Base-by-base conservation (phyloP, 2,113 vertebrate genomes). In the Gobius niger region DNA sequence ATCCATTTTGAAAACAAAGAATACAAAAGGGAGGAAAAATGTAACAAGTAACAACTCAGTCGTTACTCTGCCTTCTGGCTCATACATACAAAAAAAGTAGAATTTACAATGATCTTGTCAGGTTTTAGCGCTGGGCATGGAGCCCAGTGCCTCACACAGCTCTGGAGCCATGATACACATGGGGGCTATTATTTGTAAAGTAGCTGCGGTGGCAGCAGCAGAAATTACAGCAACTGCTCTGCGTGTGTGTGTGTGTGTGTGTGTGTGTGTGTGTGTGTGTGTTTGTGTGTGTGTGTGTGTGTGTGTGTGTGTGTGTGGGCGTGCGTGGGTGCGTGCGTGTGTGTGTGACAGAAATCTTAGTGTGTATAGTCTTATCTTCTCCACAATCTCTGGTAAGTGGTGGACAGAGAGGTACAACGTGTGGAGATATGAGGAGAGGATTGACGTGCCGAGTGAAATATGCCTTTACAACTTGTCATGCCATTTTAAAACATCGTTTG, bases 31-130 rank as follows among this genome's bases (percentile, higher is more conserved):
- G 75, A 90, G 85, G 46, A 85, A 78, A 83, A 77, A 81, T 84
- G 73, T 88, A 89, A 86, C 78, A 82, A 80, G 78, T 77, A 89
- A 75, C 83, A 78, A 77, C 76, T 86, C 75, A 83, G 79, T 87
- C 82, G 74, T 81, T 72, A 83, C 86, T 74, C 82, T 71, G 85
- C 88, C 92, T 93, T 93, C 90, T 93, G 92, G 90, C 78, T 78
- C 76, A 84, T 89, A 88, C 92, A 91, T 91, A 91, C 87, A 85
- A 90, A 88, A 88, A 92, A 92, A 91, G 86, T 70, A 85, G 80
- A 88, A 92, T 92, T 92, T 92, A 92, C 87, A 89, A 89, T 91
- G 85, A 90, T 85, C 79, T 83, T 89, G 90, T 91, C 90, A 89
- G 86, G 68, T 74, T 88, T 91, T 89, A 74, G 89, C 84, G 81